Percentiles rank a stretch among this genome's conserved stretches.
Conservation (phyloP, 2,888 invertebrate genomes). For the Andrena marginata region DNA sequence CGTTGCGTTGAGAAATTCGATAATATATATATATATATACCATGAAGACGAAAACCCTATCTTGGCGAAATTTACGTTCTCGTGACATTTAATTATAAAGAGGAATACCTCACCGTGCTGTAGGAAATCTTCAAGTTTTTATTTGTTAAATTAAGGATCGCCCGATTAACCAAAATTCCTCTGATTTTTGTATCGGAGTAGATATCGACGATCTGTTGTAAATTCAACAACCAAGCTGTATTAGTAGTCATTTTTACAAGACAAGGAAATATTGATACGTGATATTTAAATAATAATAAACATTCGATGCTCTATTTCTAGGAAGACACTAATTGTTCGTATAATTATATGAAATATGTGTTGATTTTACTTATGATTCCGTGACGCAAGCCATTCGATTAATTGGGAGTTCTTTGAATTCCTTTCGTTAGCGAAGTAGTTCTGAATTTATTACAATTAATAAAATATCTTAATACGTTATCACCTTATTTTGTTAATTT, state of each 20-base stretch:
- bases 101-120: not conserved
- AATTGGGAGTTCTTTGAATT: not conserved
- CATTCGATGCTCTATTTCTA: constrained; percentile 20
- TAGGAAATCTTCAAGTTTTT: constrained; percentile 8
- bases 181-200: not conserved
- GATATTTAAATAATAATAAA: constrained; percentile 25
- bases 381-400: not conserved
- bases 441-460: not conserved
- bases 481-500: not conserved
- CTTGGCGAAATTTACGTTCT: constrained; percentile 24
- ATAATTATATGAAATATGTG: not conserved
- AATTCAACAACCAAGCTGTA: not conserved
- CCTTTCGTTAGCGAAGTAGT: not conserved
- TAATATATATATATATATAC: constrained; percentile 50
- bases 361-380: not conserved
- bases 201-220: not conserved
- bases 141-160: constrained; percentile 15
- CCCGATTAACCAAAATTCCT: not conserved
- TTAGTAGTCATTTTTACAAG: constrained; percentile 15
- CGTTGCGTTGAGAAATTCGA: constrained; percentile 59
- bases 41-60: constrained; percentile 37
- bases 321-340: constrained; percentile 15
- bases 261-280: not conserved
- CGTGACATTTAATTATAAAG: constrained; percentile 11
- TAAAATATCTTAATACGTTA: not conserved